Evolutionary conservation across 2,113 vertebrate genomes (phyloP), one percentile per base, ranked within the genome.

Genomic region (Pongo pygmaeus): DNA sequence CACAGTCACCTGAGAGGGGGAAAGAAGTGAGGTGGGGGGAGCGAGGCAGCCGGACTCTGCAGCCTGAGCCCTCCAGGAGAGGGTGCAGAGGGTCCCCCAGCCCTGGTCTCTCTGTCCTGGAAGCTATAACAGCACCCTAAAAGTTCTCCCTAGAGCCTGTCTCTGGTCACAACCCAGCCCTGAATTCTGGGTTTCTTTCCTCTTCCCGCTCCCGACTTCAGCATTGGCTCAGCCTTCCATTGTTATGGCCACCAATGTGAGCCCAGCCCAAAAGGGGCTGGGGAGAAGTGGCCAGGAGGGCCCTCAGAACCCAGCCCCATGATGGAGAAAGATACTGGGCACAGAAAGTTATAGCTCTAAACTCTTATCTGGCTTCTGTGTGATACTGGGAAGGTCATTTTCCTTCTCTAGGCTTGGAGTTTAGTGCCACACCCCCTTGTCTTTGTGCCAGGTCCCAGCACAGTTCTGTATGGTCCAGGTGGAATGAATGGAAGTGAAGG

Each of bases 1-100:
- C 50, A 72, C 99, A 99, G 97, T 98, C 98, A 98, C 99, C 99
- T 99, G 98, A 96, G 98, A 97, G 86, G 89, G 69, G 93, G 89
- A 98, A 80, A 98, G 2, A 93, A 91, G 95, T 93, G 93, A 95
- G 55, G 43, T 23, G 48, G 38, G 16, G 46, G 40, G 1, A 32
- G 55, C 50, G 16, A 23, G 48, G 12, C 61, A 16, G 70, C 59
- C 12, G 5, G 17, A 2, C n/a, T 35, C 23, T 52, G 84, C 23
- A 64, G 69, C 38, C 77, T 64, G 46, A 77, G 22, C 30, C 79
- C 90, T 69, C 17, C 17, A 10, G n/a, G 43, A 59, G 4, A 59
- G 23, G 13, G 48, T n/a, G 27, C 69, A 18, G 72, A 25, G 38
- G 5, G 40, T 6, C 38, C 91, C 69, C 22, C 48, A 67, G 35